phyloP scores from a whole-genome alignment of 2,888 invertebrate genomes.

The Polydrusus pterygomalis region DNA sequence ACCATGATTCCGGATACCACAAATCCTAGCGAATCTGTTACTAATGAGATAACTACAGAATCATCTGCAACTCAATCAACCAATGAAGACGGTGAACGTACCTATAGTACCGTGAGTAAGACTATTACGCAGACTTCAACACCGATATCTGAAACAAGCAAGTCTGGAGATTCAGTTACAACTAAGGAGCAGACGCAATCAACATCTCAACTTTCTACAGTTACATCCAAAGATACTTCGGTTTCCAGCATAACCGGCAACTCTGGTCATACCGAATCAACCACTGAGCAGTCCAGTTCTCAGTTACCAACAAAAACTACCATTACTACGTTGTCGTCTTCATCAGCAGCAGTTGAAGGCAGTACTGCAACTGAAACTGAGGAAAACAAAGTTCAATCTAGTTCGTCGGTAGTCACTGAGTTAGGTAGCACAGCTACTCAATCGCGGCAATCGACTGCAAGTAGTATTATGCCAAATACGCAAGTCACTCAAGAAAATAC shows the following conservation, averaged over 20 bases:
- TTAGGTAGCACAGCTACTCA: background rate
- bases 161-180: background rate
- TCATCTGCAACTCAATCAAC: background rate
- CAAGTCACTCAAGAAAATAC: no score
- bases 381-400: no score
- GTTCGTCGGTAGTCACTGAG: no score
- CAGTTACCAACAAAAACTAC: no score
- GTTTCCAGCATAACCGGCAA: no score
- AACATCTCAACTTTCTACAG: background rate
- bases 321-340: no score
- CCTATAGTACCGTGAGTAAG: background rate
- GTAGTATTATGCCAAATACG: no score
- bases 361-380: constrained; percentile 1
- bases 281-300: no score
- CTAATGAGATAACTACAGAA: background rate
- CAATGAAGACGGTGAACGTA: background rate
- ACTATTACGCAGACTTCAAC: background rate
- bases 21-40: background rate
- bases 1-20: background rate
- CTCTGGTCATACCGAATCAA: no score
- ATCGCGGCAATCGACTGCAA: background rate
- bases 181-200: background rate
- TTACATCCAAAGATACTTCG: background rate
- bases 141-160: background rate
- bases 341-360: background rate